Conservation (phyloP, 1,140 invertebrate genomes). For the Tetragonula clypearis region DNA sequence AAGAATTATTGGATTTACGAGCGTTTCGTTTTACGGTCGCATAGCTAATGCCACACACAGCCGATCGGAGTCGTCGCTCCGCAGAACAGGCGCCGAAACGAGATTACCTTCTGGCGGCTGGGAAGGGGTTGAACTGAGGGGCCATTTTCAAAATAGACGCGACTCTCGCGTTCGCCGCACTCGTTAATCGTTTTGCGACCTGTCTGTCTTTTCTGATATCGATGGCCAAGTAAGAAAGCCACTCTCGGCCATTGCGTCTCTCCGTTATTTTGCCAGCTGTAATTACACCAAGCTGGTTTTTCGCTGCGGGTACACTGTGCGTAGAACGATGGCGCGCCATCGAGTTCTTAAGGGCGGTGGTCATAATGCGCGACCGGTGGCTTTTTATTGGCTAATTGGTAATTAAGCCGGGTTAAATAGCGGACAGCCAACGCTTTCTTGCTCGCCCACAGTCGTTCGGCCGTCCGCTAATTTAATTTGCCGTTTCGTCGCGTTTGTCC, state of each 20-base stretch:
- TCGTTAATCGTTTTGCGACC: conserved; percentile 44
- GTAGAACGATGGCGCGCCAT: conserved; percentile 32
- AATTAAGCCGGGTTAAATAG: conserved; percentile 79
- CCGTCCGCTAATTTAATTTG: conserved; percentile 79
- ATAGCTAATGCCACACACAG: neutral
- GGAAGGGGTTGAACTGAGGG: neutral
- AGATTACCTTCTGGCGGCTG: neutral
- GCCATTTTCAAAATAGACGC: conserved; percentile 2
- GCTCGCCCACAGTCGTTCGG: conserved; percentile 69
- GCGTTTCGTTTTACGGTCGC: conserved; percentile 6
- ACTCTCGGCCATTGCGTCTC: conserved; percentile 59
- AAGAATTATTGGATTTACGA: conserved; percentile 34
- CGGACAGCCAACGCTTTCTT: conserved; percentile 76
- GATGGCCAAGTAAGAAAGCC: conserved; percentile 21
- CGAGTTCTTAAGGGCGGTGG: conserved; percentile 58
- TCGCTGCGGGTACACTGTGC: conserved; percentile 63
- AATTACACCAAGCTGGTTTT: conserved; percentile 77
- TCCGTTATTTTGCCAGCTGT: conserved; percentile 74
- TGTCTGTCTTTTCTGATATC: conserved; percentile 38
- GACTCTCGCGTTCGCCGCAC: neutral
- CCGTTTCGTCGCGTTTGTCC: conserved; percentile 77
- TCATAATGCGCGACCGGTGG: conserved; percentile 69
- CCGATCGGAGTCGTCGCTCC: conserved; percentile 14
- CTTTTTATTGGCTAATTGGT: conserved; percentile 80
- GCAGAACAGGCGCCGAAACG: conserved; percentile 12